These are phyloP conservation scores for Drosophila rufa DNA, from an alignment of 1,140 invertebrate genomes.

Conservation along the genomic window DNA sequence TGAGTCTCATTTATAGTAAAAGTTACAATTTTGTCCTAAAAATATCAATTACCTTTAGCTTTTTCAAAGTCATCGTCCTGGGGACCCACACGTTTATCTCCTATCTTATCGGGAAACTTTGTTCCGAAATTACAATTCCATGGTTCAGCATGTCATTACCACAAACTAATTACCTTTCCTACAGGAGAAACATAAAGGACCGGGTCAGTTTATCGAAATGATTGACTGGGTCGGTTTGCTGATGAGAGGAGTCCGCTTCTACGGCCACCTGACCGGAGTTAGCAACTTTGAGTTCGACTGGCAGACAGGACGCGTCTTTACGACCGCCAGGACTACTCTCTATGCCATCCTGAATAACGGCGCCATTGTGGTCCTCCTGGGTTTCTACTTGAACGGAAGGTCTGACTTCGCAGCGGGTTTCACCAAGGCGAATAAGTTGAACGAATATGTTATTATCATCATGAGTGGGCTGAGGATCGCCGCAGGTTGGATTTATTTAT, in stretches of 20 bases:
- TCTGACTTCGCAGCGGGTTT: background rate
- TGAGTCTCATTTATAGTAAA: no score
- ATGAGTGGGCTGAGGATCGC: background rate
- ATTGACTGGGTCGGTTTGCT: background rate
- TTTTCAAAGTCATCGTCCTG: background rate
- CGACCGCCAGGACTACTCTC: background rate
- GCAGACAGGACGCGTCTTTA: slow-evolving; percentile 11
- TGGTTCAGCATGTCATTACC: background rate
- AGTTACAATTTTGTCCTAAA: background rate
- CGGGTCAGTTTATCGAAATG: slow-evolving; percentile 17
- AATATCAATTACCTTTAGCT: background rate
- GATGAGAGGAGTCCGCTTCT: background rate
- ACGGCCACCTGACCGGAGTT: slow-evolving; percentile 8
- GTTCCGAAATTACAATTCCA: background rate
- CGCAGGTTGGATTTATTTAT: background rate
- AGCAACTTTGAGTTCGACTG: slow-evolving; percentile 38
- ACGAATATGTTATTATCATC: slow-evolving; percentile 8
- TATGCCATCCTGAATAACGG: background rate
- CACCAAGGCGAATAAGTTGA: background rate
- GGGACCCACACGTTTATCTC: background rate
- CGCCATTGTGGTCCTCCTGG: background rate
- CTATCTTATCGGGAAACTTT: background rate
- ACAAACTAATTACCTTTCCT: background rate
- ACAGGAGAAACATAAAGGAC: no score
- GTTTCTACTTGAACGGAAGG: no score